These are phyloP conservation scores for Synergus japonicus DNA, from an alignment of 2,888 invertebrate species.

Conservation along the genomic window DNA sequence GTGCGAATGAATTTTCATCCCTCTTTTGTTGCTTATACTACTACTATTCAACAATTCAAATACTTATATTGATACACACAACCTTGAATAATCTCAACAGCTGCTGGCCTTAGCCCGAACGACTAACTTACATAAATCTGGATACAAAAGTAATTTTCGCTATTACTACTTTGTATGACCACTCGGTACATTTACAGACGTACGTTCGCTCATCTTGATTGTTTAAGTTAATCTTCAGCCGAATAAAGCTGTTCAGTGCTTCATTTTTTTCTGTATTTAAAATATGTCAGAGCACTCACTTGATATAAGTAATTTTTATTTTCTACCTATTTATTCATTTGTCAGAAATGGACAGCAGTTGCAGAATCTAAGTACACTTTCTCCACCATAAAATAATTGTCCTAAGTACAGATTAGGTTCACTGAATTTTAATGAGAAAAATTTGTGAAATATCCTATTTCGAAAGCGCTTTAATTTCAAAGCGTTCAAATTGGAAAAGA, in stretches of 20 bases:
- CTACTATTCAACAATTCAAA: conserved; percentile 77
- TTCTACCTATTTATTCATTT: background rate
- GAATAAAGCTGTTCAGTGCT: conserved; percentile 44
- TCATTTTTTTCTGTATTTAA: conserved; percentile 62
- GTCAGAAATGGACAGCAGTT: conserved; percentile 17
- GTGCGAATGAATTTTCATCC: conserved; percentile 34
- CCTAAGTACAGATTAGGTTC: background rate
- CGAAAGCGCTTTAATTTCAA: background rate
- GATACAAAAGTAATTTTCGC: conserved; percentile 69
- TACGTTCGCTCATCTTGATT: background rate
- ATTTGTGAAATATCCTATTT: background rate
- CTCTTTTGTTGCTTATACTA: conserved; percentile 67
- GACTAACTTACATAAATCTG: conserved; percentile 68
- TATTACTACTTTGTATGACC: conserved; percentile 53
- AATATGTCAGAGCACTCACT: conserved; percentile 67
- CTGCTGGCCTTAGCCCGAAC: conserved; percentile 74
- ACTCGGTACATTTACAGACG: conserved; percentile 29
- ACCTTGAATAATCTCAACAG: conserved; percentile 78
- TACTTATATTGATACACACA: conserved; percentile 77
- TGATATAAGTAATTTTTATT: conserved; percentile 39
- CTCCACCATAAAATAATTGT: background rate
- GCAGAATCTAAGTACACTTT: conserved; percentile 5
- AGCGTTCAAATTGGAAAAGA: background rate
- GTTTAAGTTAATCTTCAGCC: conserved; percentile 8
- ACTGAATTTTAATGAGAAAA: background rate